A percentile compares a stretch with the other conserved stretches of the same genome.
Evolutionary conservation across 2,888 invertebrate genomes (phyloP).

Genomic region (Aphodius sticticus): DNA sequence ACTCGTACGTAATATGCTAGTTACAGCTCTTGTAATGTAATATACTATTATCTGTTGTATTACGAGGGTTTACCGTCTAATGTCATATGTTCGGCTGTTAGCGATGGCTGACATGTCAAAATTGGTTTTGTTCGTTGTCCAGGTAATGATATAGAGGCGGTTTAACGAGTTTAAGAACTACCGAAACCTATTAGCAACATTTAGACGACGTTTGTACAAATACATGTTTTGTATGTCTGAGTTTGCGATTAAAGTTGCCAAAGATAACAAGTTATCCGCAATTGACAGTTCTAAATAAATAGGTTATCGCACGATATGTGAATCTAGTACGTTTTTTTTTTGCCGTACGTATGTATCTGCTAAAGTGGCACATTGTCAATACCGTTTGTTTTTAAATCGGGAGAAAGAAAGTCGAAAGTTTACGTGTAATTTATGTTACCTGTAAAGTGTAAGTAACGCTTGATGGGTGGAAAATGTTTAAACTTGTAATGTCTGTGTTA

Average conservation of each 20-base stretch:
- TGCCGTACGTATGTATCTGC: neutral
- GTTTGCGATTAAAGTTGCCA: neutral
- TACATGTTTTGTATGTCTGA: neutral
- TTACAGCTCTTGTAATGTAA: too few species aligned
- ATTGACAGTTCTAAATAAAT: neutral
- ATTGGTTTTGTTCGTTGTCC: neutral
- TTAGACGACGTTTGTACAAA: neutral
- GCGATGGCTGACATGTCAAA: conserved; percentile 4
- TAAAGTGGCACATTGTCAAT: neutral
- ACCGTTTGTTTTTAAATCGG: neutral
- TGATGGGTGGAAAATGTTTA: neutral
- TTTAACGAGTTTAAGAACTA: neutral
- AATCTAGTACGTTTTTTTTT: neutral
- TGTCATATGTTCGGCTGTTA: neutral
- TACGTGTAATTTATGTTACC: neutral
- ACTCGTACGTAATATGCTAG: too few species aligned
- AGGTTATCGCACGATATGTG: neutral
- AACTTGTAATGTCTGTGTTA: neutral
- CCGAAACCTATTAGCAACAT: neutral
- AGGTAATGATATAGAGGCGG: neutral
- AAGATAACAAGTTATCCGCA: neutral
- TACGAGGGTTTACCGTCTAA: neutral
- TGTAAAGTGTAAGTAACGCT: neutral
- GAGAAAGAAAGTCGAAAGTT: conserved; percentile 4
- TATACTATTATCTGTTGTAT: neutral